These are phyloP conservation scores for Tachystola acroxantha DNA, from an alignment of 2,888 invertebrate species.

Conservation along the genomic window DNA sequence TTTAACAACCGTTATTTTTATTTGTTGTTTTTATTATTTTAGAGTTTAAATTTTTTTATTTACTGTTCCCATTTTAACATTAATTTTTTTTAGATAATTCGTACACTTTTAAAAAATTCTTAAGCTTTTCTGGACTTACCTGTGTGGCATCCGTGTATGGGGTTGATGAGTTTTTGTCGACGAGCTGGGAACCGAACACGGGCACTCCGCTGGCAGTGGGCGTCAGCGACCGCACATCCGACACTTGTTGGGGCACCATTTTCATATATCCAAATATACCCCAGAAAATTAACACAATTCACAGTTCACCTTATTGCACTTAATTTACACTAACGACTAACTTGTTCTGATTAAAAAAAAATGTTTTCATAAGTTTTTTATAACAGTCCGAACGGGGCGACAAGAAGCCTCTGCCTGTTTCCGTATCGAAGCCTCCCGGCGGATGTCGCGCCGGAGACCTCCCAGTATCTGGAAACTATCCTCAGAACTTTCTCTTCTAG, in stretches of 20 bases:
- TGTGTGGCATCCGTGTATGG: constrained; percentile 99
- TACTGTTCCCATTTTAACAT: too few species aligned
- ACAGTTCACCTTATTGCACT: constrained; percentile 73
- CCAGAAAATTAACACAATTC: constrained; percentile 52
- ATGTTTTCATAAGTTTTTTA: constrained; percentile 38
- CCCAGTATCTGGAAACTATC: constrained; percentile 74
- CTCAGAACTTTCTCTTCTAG: constrained; percentile 68
- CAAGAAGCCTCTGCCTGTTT: constrained; percentile 50
- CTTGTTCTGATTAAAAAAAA: constrained; percentile 46
- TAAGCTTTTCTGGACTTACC: constrained; percentile 80
- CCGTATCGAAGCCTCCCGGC: constrained; percentile 67
- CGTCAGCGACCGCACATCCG: constrained; percentile 76
- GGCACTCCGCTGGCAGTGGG: constrained; percentile 81
- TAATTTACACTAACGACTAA: constrained; percentile 46
- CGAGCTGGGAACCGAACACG: constrained; percentile 93
- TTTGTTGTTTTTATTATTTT: constrained; percentile 1
- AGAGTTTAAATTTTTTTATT: not conserved
- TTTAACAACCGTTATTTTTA: too few species aligned
- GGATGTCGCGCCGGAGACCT: constrained; percentile 54
- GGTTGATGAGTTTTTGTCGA: constrained; percentile 93
- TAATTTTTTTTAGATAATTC: constrained; percentile 1
- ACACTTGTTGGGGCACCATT: constrained; percentile 88
- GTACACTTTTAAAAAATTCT: constrained; percentile 6
- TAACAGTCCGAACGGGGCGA: constrained; percentile 56
- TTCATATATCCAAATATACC: constrained; percentile 57